Evolutionary conservation across 2,888 invertebrate genomes (phyloP).

Genomic region (Nemotelus nigrinus): DNA sequence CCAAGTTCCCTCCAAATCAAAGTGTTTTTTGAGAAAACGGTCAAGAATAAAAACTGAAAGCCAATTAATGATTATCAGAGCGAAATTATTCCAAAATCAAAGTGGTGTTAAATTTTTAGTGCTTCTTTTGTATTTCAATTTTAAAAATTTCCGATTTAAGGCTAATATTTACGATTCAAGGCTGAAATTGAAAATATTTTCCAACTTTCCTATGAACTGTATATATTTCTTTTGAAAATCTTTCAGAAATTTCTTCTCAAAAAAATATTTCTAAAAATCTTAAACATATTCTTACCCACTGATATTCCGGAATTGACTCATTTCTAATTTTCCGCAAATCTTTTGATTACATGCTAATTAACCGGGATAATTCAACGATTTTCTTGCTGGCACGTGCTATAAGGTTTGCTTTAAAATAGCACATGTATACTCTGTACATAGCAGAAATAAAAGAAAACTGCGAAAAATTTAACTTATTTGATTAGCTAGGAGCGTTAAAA

Average conservation of each 20-base stretch:
- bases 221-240: constrained; percentile 10
- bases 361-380: too few species aligned
- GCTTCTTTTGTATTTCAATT: too few species aligned
- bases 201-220: not conserved
- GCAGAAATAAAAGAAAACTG: constrained; percentile 7
- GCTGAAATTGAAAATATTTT: too few species aligned
- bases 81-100: too few species aligned
- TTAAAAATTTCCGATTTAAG: too few species aligned
- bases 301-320: constrained; percentile 34
- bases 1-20: too few species aligned
- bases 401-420: not conserved
- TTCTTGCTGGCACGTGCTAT: constrained; percentile 7
- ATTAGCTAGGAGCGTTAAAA: constrained; percentile 50
- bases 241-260: not conserved
- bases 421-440: constrained; percentile 8
- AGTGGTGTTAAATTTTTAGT: too few species aligned
- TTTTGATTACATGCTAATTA: constrained; percentile 22
- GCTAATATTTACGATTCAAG: too few species aligned
- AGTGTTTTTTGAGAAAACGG: too few species aligned
- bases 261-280: constrained; percentile 1
- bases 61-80: not conserved
- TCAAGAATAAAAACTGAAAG: constrained; percentile 53
- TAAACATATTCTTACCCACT: too few species aligned
- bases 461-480: not conserved
- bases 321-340: constrained; percentile 26